phyloP scores from a whole-genome alignment of 2,888 invertebrate genomes.

The Eupithecia abbreviata region DNA sequence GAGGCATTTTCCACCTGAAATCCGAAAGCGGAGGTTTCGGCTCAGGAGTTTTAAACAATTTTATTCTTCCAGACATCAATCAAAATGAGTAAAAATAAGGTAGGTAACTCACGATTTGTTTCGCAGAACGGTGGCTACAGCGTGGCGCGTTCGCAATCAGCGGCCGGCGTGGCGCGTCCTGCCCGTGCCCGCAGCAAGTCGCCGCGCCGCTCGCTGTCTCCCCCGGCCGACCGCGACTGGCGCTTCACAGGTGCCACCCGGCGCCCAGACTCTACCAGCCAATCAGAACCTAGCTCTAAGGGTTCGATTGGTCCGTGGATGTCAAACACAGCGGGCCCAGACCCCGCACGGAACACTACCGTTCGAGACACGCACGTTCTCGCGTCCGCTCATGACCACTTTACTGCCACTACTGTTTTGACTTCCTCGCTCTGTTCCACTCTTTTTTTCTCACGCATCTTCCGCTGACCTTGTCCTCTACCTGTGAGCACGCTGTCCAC shows the following conservation, averaged over 20 bases:
- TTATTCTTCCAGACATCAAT: background rate
- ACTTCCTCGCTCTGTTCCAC: slow-evolving; percentile 75
- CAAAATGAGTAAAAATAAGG: background rate
- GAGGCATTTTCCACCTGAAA: background rate
- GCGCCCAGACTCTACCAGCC: slow-evolving; percentile 60
- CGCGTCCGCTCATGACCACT: slow-evolving; percentile 79
- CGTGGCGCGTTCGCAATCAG: slow-evolving; percentile 93
- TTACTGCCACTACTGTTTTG: slow-evolving; percentile 78
- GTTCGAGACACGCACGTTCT: slow-evolving; percentile 73
- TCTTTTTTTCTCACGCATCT: slow-evolving; percentile 75
- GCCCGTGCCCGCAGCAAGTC: slow-evolving; percentile 90
- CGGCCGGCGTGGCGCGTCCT: slow-evolving; percentile 86
- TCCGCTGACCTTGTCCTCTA: slow-evolving; percentile 73
- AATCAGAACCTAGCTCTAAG: slow-evolving; percentile 40
- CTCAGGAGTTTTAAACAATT: background rate
- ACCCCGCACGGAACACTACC: slow-evolving; percentile 83
- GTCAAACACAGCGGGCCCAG: slow-evolving; percentile 60
- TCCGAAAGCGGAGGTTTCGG: background rate
- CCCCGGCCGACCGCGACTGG: slow-evolving; percentile 87
- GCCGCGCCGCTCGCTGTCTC: slow-evolving; percentile 92
- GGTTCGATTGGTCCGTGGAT: slow-evolving; percentile 56
- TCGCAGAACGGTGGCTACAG: slow-evolving; percentile 72
- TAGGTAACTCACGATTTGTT: slow-evolving; percentile 2
- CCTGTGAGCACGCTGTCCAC: slow-evolving; percentile 74
- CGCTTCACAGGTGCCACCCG: slow-evolving; percentile 84